phyloP scores from a whole-genome alignment of 2,113 vertebrate species.

The Apeltes quadracus region DNA sequence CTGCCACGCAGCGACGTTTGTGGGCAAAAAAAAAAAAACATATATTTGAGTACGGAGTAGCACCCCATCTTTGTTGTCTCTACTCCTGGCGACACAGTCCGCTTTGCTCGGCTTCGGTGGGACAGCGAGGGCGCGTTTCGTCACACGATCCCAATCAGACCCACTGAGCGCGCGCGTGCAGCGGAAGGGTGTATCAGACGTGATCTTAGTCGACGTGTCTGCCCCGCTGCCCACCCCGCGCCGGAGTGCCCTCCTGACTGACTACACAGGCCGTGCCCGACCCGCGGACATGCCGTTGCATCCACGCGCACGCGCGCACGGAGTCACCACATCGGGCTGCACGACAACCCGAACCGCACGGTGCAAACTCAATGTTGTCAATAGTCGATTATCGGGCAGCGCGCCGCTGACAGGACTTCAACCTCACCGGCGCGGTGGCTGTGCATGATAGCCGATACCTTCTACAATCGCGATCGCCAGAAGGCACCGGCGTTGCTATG shows the following conservation, averaged over 20 bases:
- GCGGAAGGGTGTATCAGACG: conserved; percentile 4
- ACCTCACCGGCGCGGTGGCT: conserved; percentile 51
- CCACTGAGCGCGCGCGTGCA: conserved; percentile 8
- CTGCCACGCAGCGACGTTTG: not conserved
- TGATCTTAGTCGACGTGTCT: conserved; percentile 22
- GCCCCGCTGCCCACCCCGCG: conserved; percentile 10
- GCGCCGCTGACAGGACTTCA: conserved; percentile 68
- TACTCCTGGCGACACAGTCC: not conserved
- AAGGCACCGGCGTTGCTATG: conserved; percentile 85
- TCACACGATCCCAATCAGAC: conserved; percentile 34
- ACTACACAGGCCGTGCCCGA: conserved; percentile 37
- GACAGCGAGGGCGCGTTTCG: conserved; percentile 56
- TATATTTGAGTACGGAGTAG: not conserved
- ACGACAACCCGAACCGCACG: conserved; percentile 24
- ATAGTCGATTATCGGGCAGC: conserved; percentile 41
- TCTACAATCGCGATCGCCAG: conserved; percentile 70
- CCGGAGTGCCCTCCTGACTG: conserved; percentile 32
- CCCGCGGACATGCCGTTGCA: conserved; percentile 67
- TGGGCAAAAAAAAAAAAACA: not conserved
- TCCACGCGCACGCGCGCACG: conserved; percentile 35
- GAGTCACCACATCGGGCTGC: conserved; percentile 37
- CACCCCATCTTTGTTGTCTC: not conserved
- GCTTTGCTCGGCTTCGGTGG: conserved; percentile 45
- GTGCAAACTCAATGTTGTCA: conserved; percentile 43
- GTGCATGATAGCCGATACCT: conserved; percentile 62